Conservation (phyloP, 2,113 vertebrate genomes). For the Serinus canaria region DNA sequence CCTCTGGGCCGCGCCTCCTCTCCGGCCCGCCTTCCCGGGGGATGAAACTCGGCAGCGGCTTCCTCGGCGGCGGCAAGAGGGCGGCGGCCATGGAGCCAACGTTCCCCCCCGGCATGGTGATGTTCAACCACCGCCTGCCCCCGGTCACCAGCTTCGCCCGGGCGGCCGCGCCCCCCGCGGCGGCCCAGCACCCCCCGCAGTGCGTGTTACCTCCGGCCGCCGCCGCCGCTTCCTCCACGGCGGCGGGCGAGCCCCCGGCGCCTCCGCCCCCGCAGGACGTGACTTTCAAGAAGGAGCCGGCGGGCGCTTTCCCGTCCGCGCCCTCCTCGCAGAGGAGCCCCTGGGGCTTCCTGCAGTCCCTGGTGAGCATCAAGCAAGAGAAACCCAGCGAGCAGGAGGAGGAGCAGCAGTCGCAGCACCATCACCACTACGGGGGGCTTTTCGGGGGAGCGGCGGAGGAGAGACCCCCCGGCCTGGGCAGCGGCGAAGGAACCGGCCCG, state of each 20-base stretch:
- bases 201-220: constrained; percentile 74
- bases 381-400: constrained; percentile 85
- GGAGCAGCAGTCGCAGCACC: constrained; percentile 62
- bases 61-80: constrained; percentile 85
- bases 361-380: constrained; percentile 94
- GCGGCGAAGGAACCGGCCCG: constrained; percentile 81
- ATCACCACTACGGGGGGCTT: constrained; percentile 75
- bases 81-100: constrained; percentile 91
- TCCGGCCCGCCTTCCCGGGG: constrained; percentile 51
- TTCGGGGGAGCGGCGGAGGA: constrained; percentile 77
- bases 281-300: constrained; percentile 94
- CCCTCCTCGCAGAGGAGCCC: constrained; percentile 73
- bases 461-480: constrained; percentile 75
- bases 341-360: constrained; percentile 87
- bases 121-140: constrained; percentile 96
- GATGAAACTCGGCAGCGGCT: constrained; percentile 92
- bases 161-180: constrained; percentile 81
- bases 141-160: constrained; percentile 96
- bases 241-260: constrained; percentile 81
- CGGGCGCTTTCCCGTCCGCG: constrained; percentile 73
- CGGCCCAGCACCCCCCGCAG: constrained; percentile 83
- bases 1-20: constrained; percentile 18
- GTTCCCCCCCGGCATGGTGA: constrained; percentile 90
- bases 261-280: constrained; percentile 85
- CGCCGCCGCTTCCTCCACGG: constrained; percentile 76